Evolutionary conservation across 1,140 invertebrate genomes (phyloP).

Genomic region (Drosophila nigrodunni): DNA sequence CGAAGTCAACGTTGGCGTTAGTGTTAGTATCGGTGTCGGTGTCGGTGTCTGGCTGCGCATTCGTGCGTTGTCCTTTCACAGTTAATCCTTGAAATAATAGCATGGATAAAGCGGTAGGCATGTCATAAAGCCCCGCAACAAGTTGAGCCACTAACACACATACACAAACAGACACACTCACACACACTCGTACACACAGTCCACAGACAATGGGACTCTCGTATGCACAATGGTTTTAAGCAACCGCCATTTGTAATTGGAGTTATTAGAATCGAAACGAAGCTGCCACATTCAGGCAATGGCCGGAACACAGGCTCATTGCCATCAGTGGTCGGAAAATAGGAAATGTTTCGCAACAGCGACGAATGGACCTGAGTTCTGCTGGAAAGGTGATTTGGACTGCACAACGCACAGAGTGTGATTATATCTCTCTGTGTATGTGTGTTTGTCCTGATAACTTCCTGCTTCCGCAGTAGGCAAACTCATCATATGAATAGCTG

Average conservation of each 20-base stretch:
- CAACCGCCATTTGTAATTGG: constrained; percentile 78
- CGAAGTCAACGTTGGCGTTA: not conserved
- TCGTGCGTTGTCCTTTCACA: constrained; percentile 70
- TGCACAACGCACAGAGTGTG: constrained; percentile 42
- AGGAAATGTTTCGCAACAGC: constrained; percentile 74
- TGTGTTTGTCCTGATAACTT: constrained; percentile 69
- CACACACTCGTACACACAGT: constrained; percentile 2
- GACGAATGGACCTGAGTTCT: constrained; percentile 31
- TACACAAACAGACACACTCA: constrained; percentile 17
- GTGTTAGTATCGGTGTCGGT: not conserved
- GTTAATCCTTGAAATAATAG: constrained; percentile 82
- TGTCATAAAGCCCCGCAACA: constrained; percentile 79
- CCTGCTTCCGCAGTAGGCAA: constrained; percentile 74
- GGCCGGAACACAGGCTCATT: constrained; percentile 32
- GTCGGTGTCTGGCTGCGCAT: constrained; percentile 47
- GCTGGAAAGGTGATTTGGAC: constrained; percentile 22
- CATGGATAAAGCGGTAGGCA: constrained; percentile 71
- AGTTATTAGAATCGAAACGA: constrained; percentile 81
- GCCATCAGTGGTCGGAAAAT: constrained; percentile 60
- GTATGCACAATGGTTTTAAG: constrained; percentile 66
- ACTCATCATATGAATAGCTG: constrained; percentile 73
- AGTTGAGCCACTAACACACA: constrained; percentile 66
- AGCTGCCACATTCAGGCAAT: constrained; percentile 39
- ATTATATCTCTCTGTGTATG: constrained; percentile 25
- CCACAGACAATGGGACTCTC: constrained; percentile 8